Evolutionary conservation across 2,888 invertebrate species (phyloP), one percentile per base, ranked within the genome.

Genomic region (Pachydiplax longipennis): DNA sequence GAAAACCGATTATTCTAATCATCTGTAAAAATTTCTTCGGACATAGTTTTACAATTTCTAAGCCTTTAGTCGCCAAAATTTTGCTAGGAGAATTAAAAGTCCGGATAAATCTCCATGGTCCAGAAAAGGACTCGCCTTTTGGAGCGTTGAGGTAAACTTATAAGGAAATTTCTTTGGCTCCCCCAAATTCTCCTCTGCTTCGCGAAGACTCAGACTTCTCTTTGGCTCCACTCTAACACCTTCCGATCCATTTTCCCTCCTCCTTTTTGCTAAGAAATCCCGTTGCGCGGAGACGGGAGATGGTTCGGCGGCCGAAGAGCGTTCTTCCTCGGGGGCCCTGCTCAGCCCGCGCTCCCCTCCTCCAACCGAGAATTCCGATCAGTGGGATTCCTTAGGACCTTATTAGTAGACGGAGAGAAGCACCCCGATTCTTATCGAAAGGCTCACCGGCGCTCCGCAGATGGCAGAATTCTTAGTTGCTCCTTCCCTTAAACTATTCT

Each of bases 401-500:
- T 87, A 87, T 87, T 87, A 87, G 87, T 87, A 87, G 87, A 87
- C 87, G 58, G 65, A 18, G 15, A 53, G 53, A 53, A 31, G 87
- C 65, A 22, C 87, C 87, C 87, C 87, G 87, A 87, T 87, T 87
- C 87, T 87, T 87, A 87, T 87, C 87, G 37, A 48, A 53, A 37
- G 31, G 31, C n/a, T 35, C 35, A 2, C 61, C 65, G 87, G 31
- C n/a, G 83, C 58, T 15, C 61, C 65, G 87, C 87, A 87, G 87
- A 87, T 87, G 87, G 87, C 87, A 61, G 87, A 87, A 87, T 35
- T 87, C 61, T 31, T 31, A 5, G 37, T 44, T 37, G 87, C 61
- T 61, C 61, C n/a, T 53, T 53, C 83, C 35, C 83, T 61, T 37
- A 35, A 87, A 15, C n/a, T 22, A 61, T 65, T 22, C 87, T 87